phyloP scores from a whole-genome alignment of 2,888 invertebrate genomes.

The Meiosimyza platycephala region DNA sequence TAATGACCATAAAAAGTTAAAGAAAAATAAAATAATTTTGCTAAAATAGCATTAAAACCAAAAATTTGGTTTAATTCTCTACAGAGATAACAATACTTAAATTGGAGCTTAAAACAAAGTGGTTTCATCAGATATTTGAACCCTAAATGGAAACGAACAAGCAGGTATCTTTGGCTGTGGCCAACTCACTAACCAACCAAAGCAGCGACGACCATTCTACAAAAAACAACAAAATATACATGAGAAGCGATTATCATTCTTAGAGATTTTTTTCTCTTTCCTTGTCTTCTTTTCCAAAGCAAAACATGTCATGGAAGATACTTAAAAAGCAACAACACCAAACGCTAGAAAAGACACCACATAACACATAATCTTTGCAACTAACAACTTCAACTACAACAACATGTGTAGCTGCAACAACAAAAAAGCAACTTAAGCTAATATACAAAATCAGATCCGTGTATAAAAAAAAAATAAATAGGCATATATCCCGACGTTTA shows the following conservation, averaged over 20 bases:
- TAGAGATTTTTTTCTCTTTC: conserved; percentile 1
- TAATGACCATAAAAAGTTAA: conserved; percentile 3
- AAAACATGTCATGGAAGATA: conserved; percentile 14
- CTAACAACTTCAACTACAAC: not conserved
- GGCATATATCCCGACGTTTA: no score
- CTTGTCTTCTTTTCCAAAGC: not conserved
- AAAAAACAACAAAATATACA: not conserved
- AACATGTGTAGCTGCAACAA: not conserved
- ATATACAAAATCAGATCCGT: no score
- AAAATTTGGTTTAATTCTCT: not conserved
- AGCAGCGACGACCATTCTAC: not conserved
- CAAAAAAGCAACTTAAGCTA: conserved; percentile 7
- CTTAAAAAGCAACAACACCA: not conserved
- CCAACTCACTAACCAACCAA: not conserved
- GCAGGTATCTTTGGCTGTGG: not conserved
- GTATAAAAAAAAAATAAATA: no score
- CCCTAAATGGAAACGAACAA: not conserved
- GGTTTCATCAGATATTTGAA: no score
- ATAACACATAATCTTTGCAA: not conserved
- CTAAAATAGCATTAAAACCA: not conserved
- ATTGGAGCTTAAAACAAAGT: not conserved
- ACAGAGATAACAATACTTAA: conserved; percentile 16
- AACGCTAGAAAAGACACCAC: no score
- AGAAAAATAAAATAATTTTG: not conserved
- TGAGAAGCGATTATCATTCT: conserved; percentile 20